Conservation (phyloP, 1,140 invertebrate genomes). For the Maconellicoccus hirsutus region DNA sequence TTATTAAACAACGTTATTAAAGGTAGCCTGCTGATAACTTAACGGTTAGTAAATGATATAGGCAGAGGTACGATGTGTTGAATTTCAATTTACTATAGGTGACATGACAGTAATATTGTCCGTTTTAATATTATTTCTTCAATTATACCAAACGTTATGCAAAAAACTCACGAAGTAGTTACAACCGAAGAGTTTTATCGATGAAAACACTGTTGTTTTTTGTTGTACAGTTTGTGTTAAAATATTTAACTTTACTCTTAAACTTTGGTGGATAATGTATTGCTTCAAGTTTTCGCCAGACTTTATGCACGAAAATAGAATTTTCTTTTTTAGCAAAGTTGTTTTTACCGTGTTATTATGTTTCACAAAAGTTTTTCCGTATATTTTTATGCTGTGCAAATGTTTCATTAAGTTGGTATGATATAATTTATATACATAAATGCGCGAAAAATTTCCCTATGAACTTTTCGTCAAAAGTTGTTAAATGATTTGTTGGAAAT, state of each 20-base stretch:
- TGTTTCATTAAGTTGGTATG: background rate
- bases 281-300: background rate
- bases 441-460: background rate
- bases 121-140: too few species aligned
- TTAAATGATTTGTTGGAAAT: background rate
- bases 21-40: too few species aligned
- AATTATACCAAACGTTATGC: too few species aligned
- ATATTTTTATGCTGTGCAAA: background rate
- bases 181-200: background rate
- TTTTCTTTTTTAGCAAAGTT: background rate
- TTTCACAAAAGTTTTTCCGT: background rate
- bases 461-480: background rate
- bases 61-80: too few species aligned
- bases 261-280: background rate
- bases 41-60: too few species aligned
- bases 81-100: too few species aligned
- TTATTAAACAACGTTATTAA: too few species aligned
- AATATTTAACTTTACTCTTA: background rate
- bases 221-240: background rate
- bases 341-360: background rate
- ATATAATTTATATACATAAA: conserved; percentile 10
- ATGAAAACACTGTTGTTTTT: background rate
- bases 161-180: background rate
- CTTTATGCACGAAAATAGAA: background rate
- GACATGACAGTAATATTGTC: too few species aligned